phyloP scores from a whole-genome alignment of 1,140 invertebrate species.

The Saccostrea glomerata region DNA sequence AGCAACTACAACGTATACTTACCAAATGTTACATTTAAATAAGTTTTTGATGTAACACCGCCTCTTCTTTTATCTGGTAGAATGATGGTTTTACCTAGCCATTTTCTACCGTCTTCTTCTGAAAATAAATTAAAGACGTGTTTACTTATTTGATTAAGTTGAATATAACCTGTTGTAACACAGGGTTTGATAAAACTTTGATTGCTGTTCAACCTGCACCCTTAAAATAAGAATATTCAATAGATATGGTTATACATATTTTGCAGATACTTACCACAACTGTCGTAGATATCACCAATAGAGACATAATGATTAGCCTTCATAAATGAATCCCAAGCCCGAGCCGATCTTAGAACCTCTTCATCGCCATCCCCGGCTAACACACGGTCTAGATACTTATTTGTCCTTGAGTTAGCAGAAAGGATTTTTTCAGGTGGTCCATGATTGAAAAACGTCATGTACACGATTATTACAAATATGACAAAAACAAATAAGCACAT shows the following conservation, averaged over 20 bases:
- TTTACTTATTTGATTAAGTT: no score
- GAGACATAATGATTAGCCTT: conserved; percentile 61
- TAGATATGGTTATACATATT: background rate
- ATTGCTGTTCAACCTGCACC: no score
- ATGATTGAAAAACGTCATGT: conserved; percentile 59
- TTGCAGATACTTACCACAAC: conserved; percentile 63
- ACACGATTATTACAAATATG: conserved; percentile 43
- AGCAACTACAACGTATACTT: conserved; percentile 27
- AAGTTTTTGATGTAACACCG: conserved; percentile 65
- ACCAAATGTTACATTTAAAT: conserved; percentile 66
- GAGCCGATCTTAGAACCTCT: conserved; percentile 35
- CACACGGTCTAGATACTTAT: conserved; percentile 37
- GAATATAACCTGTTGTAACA: no score
- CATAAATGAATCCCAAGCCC: conserved; percentile 59
- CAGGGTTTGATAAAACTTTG: no score
- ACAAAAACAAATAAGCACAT: conserved; percentile 6
- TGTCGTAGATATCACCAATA: conserved; percentile 64
- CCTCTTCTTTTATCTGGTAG: conserved; percentile 60
- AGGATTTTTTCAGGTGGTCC: conserved; percentile 60
- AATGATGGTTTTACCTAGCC: conserved; percentile 61
- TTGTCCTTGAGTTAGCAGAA: conserved; percentile 48
- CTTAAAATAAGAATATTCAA: no score
- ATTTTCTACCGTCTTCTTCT: conserved; percentile 59
- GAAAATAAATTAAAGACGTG: conserved; percentile 16
- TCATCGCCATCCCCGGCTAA: conserved; percentile 32